These are phyloP conservation scores for Phrixothrix hirtus DNA, from an alignment of 2,888 invertebrate genomes.

Conservation along the genomic window DNA sequence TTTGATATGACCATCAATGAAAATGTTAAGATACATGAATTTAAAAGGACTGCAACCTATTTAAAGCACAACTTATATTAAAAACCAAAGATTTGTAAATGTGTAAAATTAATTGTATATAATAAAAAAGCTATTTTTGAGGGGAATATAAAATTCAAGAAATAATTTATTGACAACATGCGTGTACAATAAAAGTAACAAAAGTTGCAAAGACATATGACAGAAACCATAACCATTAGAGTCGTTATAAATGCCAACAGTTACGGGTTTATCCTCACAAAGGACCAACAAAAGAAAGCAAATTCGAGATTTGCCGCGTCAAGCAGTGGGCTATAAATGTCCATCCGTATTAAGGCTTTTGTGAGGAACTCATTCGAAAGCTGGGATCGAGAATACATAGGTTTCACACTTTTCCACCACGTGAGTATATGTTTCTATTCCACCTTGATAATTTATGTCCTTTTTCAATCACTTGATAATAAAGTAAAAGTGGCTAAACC, in stretches of 20 bases:
- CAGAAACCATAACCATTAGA: slow-evolving; percentile 49
- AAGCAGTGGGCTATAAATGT: slow-evolving; percentile 50
- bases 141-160: slow-evolving; percentile 29
- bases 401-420: slow-evolving; percentile 19
- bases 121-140: slow-evolving; percentile 17
- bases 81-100: too few relatives aligned
- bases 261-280: slow-evolving; percentile 49
- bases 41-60: too few relatives aligned
- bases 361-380: slow-evolving; percentile 31
- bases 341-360: slow-evolving; percentile 48
- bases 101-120: slow-evolving; percentile 15
- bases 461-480: too few relatives aligned
- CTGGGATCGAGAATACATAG: slow-evolving; percentile 16
- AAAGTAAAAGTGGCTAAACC: too few relatives aligned
- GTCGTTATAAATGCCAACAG: slow-evolving; percentile 51
- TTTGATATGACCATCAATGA: too few relatives aligned
- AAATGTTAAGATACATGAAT: too few relatives aligned
- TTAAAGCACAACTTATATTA: too few relatives aligned
- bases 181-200: slow-evolving; percentile 33
- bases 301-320: slow-evolving; percentile 53
- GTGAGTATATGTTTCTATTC: neutral
- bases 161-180: slow-evolving; percentile 40
- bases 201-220: slow-evolving; percentile 42
- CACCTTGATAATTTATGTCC: too few relatives aligned
- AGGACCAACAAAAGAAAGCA: slow-evolving; percentile 50